Conservation (phyloP, 2,113 vertebrate genomes). For the Platanista minor region DNA sequence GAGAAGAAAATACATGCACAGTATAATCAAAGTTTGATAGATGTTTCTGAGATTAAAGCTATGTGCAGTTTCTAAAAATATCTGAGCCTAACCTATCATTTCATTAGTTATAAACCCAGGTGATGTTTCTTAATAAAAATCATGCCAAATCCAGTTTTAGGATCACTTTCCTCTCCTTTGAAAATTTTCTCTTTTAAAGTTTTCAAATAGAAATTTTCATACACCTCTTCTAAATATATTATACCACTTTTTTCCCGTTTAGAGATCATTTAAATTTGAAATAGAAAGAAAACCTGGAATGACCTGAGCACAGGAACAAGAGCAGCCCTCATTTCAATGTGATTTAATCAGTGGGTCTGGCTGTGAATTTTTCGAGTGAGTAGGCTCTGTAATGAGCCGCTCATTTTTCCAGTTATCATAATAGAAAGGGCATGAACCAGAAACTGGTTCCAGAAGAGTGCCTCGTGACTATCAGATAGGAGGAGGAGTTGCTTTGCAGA, state of each 20-base stretch:
- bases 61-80: background rate
- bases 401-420: constrained; percentile 45
- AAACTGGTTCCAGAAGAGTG: constrained; percentile 4
- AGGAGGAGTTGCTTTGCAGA: background rate
- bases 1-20: background rate
- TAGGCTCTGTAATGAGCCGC: constrained; percentile 33
- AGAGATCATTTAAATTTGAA: background rate
- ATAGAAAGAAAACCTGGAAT: background rate
- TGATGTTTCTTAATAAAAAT: background rate
- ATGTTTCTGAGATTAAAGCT: background rate
- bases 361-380: constrained; percentile 43
- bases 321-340: background rate
- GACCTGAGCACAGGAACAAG: background rate
- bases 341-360: constrained; percentile 29
- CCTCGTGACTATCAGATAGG: background rate
- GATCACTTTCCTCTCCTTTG: background rate
- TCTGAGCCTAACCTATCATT: background rate
- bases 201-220: constrained; percentile 12
- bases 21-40: background rate
- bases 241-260: background rate
- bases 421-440: constrained; percentile 52
- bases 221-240: background rate
- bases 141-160: background rate
- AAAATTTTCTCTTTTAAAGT: background rate
- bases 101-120: background rate